Base-by-base conservation (phyloP, 2,113 vertebrate genomes). In the Colaptes auratus region DNA sequence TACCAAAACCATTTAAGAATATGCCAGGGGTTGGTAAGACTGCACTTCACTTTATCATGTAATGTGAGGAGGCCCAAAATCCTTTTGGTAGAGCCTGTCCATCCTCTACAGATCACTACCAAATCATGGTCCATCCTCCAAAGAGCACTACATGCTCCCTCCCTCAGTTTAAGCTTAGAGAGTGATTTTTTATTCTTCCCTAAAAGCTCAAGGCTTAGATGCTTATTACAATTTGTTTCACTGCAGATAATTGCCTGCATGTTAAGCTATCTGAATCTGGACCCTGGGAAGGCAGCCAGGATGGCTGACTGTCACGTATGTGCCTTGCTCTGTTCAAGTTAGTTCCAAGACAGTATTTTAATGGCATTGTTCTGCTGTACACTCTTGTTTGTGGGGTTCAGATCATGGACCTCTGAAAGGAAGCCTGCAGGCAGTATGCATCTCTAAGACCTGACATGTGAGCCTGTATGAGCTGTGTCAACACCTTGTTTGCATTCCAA, bases 301-400 rank as follows among this genome's bases (percentile, higher is more conserved):
- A 18, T 1, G 6, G 42, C 8, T 4, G 30, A 20, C 15, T 19
- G n/a, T 56, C 65, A 28, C 53, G 0, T 18, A 17, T 2, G 5
- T 5, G 8, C 46, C 33, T 5, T 0, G 15, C 31, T 23, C 53
- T 10, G 9, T n/a, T 46, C 33, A 10, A 60, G 17, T 15, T 9
- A 44, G 11, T 56, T 48, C 75, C 70, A 59, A 25, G 30, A 27
- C 36, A 28, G 28, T 15, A 21, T 72, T 74, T 61, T 14, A 69
- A 14, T 30, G 78, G 39, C 12, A 52, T 42, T 60, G 44, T 36
- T 19, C 46, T 39, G 59, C 24, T 9, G 28, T 2, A 23, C 30
- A 1, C 46, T 15, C 46, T 17, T 59, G 66, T 33, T 63, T 42
- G 8, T 3, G 12, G 33, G 9, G 25, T 20, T 58, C 42, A 39